Evolutionary conservation across 2,797 vertebrate genomes (phyloP).

Genomic region (Acropternis orthonyx): DNA sequence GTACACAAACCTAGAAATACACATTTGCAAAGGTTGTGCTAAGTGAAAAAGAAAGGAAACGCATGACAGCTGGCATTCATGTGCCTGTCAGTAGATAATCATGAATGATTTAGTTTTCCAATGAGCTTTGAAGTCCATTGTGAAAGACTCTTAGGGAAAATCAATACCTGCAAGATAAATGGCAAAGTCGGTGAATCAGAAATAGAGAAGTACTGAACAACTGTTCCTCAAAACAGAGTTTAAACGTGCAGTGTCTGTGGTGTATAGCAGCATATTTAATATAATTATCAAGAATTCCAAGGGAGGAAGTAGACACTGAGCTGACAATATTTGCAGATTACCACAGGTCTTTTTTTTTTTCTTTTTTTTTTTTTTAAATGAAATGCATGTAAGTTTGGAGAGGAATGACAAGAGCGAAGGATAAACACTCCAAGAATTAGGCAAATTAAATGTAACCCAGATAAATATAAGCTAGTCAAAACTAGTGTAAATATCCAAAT

Average conservation of each 20-base stretch:
- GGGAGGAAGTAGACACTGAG: background rate
- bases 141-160: slow-evolving; percentile 21
- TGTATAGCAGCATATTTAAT: background rate
- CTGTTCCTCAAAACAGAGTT: background rate
- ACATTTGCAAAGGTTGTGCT: background rate
- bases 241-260: background rate
- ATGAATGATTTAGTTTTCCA: slow-evolving; percentile 27
- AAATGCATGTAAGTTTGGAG: background rate
- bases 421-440: background rate
- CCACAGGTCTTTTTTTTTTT: background rate
- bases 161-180: slow-evolving; percentile 34
- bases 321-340: background rate
- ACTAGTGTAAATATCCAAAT: background rate
- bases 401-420: background rate
- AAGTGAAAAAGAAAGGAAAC: background rate
- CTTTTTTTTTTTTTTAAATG: background rate
- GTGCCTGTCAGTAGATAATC: background rate
- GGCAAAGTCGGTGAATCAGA: background rate
- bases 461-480: background rate
- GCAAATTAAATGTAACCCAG: background rate
- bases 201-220: background rate
- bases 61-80: background rate
- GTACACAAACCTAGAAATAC: background rate
- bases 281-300: background rate
- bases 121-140: background rate